A percentile compares a stretch with the other conserved stretches of the same genome.
These are phyloP conservation scores for Hepsetus odoe DNA, from an alignment of 2,113 vertebrate genomes.

Conservation along the genomic window DNA sequence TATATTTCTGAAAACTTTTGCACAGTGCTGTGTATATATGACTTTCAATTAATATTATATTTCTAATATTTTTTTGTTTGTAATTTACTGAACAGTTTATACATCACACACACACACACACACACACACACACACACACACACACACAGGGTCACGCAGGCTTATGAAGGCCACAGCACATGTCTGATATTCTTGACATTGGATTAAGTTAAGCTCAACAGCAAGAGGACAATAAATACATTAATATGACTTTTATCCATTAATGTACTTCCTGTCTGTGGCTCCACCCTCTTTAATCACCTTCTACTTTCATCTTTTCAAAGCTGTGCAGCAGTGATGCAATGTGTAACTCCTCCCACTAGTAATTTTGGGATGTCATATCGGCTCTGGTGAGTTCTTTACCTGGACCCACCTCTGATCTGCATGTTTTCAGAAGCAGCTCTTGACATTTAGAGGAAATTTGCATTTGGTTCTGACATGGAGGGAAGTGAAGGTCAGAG, in stretches of 20 bases:
- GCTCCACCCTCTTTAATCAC: too few species aligned
- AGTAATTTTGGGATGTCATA: constrained; percentile 29
- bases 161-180: neutral
- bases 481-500: neutral
- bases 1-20: too few species aligned
- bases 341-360: neutral
- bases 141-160: neutral
- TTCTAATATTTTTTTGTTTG: too few species aligned
- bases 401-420: constrained; percentile 15
- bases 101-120: too few species aligned
- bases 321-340: too few species aligned
- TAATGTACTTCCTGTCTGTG: too few species aligned
- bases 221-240: neutral
- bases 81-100: too few species aligned
- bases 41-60: too few species aligned
- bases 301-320: too few species aligned
- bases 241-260: too few species aligned
- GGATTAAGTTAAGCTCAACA: neutral
- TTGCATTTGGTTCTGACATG: neutral
- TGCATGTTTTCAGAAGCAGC: neutral
- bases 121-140: too few species aligned
- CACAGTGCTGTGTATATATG: too few species aligned
- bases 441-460: constrained; percentile 39
- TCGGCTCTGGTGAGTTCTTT: neutral
- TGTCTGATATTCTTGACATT: neutral